Evolutionary conservation across 92 coral and sea anemone species (phyloP).

Genomic region (Muricea muricata): DNA sequence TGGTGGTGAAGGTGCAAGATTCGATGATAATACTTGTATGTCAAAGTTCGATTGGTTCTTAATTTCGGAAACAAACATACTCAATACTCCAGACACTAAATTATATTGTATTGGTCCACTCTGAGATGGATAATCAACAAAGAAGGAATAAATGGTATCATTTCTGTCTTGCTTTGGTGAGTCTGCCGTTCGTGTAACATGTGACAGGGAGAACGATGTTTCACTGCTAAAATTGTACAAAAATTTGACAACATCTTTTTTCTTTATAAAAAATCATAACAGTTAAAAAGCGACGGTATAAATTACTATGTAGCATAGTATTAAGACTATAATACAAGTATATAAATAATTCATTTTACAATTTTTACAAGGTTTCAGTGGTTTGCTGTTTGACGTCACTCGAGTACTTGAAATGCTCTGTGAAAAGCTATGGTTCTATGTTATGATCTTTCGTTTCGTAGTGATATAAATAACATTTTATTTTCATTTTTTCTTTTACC

Average conservation of each 20-base stretch:
- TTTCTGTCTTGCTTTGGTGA: conserved; percentile 15
- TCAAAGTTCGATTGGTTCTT: neutral
- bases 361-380: too few relatives aligned
- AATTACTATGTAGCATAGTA: too few relatives aligned
- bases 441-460: too few relatives aligned
- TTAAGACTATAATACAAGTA: too few relatives aligned
- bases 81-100: conserved; percentile 8
- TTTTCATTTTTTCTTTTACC: too few relatives aligned
- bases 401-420: too few relatives aligned
- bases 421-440: too few relatives aligned
- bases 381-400: too few relatives aligned
- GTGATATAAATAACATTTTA: too few relatives aligned
- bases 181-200: conserved; percentile 4
- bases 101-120: conserved; percentile 7
- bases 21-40: neutral
- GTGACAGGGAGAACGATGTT: neutral
- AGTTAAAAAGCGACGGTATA: too few relatives aligned
- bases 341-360: too few relatives aligned
- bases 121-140: conserved; percentile 11
- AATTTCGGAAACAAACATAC: neutral
- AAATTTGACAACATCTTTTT: neutral
- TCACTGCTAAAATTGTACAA: neutral
- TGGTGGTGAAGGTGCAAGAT: neutral
- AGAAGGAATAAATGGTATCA: neutral
- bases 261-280: too few relatives aligned